These are phyloP conservation scores for Lymantria monacha DNA, from an alignment of 2,888 invertebrate genomes.

Conservation along the genomic window DNA sequence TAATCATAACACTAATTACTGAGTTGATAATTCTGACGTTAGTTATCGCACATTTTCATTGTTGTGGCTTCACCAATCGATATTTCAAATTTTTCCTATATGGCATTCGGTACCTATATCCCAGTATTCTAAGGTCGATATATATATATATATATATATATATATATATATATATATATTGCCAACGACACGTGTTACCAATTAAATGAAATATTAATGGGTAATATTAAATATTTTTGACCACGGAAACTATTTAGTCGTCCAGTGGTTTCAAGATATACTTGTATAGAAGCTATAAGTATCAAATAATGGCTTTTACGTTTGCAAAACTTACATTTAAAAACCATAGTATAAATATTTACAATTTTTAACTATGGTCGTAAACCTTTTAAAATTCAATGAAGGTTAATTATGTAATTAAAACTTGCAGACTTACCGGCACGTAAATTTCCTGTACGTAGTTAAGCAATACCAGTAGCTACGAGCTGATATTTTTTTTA, in stretches of 20 bases:
- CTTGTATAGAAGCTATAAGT: too few relatives aligned
- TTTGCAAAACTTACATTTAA: not conserved
- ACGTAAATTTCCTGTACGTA: slow-evolving; percentile 7
- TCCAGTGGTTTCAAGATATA: not conserved
- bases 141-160: too few relatives aligned
- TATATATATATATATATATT: too few relatives aligned
- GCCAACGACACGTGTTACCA: too few relatives aligned
- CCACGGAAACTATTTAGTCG: not conserved
- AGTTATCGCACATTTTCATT: too few relatives aligned
- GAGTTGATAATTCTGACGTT: too few relatives aligned
- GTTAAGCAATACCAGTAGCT: slow-evolving; percentile 15
- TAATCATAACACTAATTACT: too few relatives aligned
- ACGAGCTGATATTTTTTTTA: slow-evolving; percentile 23
- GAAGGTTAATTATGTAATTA: slow-evolving; percentile 11
- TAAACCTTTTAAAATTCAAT: slow-evolving; percentile 3
- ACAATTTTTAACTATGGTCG: not conserved
- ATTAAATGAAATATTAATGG: too few relatives aligned
- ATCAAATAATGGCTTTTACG: not conserved
- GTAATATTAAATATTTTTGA: not conserved
- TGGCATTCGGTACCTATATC: too few relatives aligned
- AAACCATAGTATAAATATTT: slow-evolving; percentile 15
- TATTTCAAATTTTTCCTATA: too few relatives aligned
- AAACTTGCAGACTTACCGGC: slow-evolving; percentile 7
- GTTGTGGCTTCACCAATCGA: too few relatives aligned
- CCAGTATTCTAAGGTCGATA: too few relatives aligned